Evolutionary conservation across 2,113 vertebrate species (phyloP).

Genomic region (Andinoacara biseriatus): DNA sequence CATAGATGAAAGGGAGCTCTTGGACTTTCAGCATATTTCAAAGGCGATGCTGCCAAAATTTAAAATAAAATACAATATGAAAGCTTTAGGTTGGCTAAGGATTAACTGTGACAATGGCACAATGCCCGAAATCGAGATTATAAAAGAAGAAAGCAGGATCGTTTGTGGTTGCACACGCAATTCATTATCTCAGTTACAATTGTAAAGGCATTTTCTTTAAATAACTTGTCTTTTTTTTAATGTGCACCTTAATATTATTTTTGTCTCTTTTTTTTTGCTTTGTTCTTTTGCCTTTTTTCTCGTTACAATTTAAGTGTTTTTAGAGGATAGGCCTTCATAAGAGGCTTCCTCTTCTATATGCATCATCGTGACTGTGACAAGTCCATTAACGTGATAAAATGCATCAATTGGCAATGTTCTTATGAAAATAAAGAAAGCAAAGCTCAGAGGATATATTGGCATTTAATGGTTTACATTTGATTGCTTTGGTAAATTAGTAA

Average conservation of each 20-base stretch:
- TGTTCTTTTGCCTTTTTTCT: background rate
- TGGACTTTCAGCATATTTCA: conserved; percentile 59
- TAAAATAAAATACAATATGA: conserved; percentile 54
- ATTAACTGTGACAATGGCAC: conserved; percentile 45
- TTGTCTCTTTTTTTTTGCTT: background rate
- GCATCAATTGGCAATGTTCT: conserved; percentile 56
- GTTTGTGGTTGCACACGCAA: conserved; percentile 11
- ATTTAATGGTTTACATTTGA: conserved; percentile 70
- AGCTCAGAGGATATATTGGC: conserved; percentile 60
- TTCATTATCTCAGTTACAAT: conserved; percentile 37
- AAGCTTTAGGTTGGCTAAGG: conserved; percentile 39
- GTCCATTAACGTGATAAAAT: conserved; percentile 65
- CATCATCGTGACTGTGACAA: conserved; percentile 28
- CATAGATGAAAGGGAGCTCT: conserved; percentile 68
- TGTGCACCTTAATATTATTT: background rate
- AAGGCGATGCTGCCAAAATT: conserved; percentile 63
- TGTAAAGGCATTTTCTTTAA: background rate
- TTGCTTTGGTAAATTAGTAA: conserved; percentile 54
- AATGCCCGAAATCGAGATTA: conserved; percentile 38
- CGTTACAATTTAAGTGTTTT: conserved; percentile 1
- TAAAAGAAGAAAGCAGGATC: conserved; percentile 12
- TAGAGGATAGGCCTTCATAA: background rate
- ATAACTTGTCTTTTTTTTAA: background rate
- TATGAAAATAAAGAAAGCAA: conserved; percentile 36
- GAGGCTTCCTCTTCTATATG: background rate